Evolutionary conservation across 2,888 invertebrate species (phyloP), one percentile per base, ranked within the genome.

Genomic region (Lepidochitona cinerea): DNA sequence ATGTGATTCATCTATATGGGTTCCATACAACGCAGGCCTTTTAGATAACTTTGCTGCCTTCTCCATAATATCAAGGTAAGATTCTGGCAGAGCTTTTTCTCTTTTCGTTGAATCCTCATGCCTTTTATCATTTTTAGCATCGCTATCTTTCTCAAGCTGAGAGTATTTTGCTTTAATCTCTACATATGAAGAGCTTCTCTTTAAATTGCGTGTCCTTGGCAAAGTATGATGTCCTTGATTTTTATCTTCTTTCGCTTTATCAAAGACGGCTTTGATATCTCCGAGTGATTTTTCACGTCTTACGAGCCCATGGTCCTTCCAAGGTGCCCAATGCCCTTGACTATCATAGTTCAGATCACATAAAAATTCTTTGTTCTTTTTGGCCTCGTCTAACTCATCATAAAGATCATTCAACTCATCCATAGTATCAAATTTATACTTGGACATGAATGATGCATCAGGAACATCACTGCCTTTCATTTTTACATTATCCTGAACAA

Each of bases 251-350:
- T 59, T 49, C 71, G 70, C 49, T 23, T 66, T 71, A 49, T 83
- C 80, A 76, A 82, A 88, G 33, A 83, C 53, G 12, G 75, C 72
- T 70, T 78, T 94, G 12, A 97, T 93, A 90, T 97, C 95, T 89
- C 96, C 95, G 0, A 97, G 96, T 0, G 97, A 96, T 87, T 95
- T 95, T 88, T 96, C 96, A 89, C 95, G 96, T 52, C 94, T 93
- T 84, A 95, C 93, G 49, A 97, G 91, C 0, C 96, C 95, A 79
- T 94, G 92, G 86, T 96, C 96, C 37, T 93, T 93, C 23, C 83
- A 79, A 7, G 84, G 86, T 77, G 93, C 94, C 97, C 97, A 97
- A 77, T 94, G 93, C 65, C 94, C 93, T 67, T 94, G 94, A 72
- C 94, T 94, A 0, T 94, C 91, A 83, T 95, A 94, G 84, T 94